Evolutionary conservation across 1,140 invertebrate species (phyloP), one percentile per base, ranked within the genome.

Genomic region (Rhopalosiphum padi): DNA sequence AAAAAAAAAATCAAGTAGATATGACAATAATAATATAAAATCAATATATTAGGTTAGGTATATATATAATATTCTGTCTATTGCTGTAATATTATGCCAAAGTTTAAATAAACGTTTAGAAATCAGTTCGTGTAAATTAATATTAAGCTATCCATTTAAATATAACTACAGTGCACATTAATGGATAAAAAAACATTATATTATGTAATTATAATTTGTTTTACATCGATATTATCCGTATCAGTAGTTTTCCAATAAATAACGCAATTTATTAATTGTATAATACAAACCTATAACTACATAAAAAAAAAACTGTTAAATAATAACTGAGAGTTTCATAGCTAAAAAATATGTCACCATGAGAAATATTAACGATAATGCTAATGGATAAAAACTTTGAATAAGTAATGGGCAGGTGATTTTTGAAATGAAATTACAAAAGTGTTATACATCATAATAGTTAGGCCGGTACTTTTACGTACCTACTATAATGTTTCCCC

Each of bases 361-460:
- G 46, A 51, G 30, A 48, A 48, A 51, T 37, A 89, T 37, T 89
- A 89, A 53, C n/a, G 46, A 51, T 35, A 51, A 89, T 53, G 21
- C 87, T 89, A 89, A 53, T 53, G 87, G 48, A 89, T 11, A 41
- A 53, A 89, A 51, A 89, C 46, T 89, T 89, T 53, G 21, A 41
- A 90, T 68, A 90, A 68, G 15, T 43, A 68, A 68, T 43, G 53
- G 25, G 18, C 37, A 43, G 89, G 55, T 68, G 37, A 90, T 90
- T 90, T 90, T 90, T 30, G 41, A 68, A 90, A 89, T 43, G 37
- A 90, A 88, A 88, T 88, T 88, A 88, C 9, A 22, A 90, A 55
- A 68, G 53, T 82, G 53, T 91, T 46, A 91, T 91, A 68, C 55
- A 77, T 82, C 90, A 48, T 82, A 46, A 77, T 91, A 23, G 41